phyloP scores from a whole-genome alignment of 2,797 vertebrate genomes.

The Coluber constrictor region DNA sequence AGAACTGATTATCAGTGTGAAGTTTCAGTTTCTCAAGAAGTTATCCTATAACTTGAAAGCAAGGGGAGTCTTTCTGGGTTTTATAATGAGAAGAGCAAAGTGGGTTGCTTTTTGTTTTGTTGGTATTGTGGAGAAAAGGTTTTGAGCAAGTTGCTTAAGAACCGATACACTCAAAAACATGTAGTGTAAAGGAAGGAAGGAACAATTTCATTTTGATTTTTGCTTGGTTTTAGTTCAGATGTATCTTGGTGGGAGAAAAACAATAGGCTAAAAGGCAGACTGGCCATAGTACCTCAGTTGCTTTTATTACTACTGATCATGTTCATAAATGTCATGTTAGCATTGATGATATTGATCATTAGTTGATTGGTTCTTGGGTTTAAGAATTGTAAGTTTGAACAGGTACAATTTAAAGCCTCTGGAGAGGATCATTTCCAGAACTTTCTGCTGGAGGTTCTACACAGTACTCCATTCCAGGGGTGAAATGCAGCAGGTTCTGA shows the following conservation, averaged over 20 bases:
- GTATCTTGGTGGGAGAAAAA: neutral
- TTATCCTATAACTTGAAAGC: conserved; percentile 12
- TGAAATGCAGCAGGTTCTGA: too few relatives aligned
- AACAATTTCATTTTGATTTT: neutral
- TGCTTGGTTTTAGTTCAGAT: neutral
- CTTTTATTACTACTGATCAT: neutral
- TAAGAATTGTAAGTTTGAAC: neutral
- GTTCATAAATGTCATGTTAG: neutral
- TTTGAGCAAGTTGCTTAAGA: neutral
- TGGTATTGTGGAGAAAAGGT: neutral
- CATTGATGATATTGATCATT: neutral
- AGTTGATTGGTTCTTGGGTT: neutral
- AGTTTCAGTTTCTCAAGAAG: neutral
- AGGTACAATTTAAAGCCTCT: neutral
- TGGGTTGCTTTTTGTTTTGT: neutral
- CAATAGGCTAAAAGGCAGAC: neutral
- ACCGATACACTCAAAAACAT: neutral
- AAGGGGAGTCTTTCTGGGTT: neutral
- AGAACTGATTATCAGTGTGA: neutral
- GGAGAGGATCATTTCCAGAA: neutral
- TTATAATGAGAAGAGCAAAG: neutral
- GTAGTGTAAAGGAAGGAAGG: neutral
- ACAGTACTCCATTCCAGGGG: too few relatives aligned
- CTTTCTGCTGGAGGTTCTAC: neutral
- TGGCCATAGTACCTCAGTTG: neutral